Evolutionary conservation across 2,113 vertebrate genomes (phyloP), one percentile per base, ranked within the genome.

Genomic region (Lepisosteus osseus): DNA sequence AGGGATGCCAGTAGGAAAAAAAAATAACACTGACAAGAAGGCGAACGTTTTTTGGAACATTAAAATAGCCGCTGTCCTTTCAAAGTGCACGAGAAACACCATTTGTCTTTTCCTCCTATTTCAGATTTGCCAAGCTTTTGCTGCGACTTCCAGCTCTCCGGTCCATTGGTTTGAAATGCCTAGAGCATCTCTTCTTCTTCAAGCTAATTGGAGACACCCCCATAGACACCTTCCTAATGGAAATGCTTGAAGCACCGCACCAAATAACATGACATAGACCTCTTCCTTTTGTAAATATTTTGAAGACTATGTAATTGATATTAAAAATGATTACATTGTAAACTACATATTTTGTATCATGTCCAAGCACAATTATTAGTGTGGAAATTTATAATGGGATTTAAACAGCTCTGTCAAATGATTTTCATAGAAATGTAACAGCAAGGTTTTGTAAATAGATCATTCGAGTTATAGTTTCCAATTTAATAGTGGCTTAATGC

Each of bases 171-270:
- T 84, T 98, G 72, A 98, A 98, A 74, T 98, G 97, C 87, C 86
- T 98, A 81, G 97, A 98, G 84, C 97, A 98, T 83, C 94, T 98
- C 55, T 98, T 98, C 88, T 98, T 98, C 92, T 98, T 98, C 88
- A 98, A 98, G 86, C 90, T 98, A 65, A 98, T 98, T 0, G 97
- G 97, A 3, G 96, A 98, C 87, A 98, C 96, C 3, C 96, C 97
- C 59, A 98, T 98, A 0, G 97, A 98, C 93, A 98, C 96, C 72
- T 98, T 98, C 77, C 94, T 98, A 67, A 98, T 98, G 97, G 97
- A 98, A 90, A 98, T 98, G 97, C 81, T 98, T 80, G 97, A 98
- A 83, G 92, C 96, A 0, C 95, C 96, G 0, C 93, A 98, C 82
- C 97, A 97, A 87, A 92, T 95, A 83, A 96, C 97, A 89, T 98